A percentile compares a stretch with the other conserved stretches of the same genome.
phyloP scores from a whole-genome alignment of 1,140 invertebrate species.

The Anthonomus grandis region DNA sequence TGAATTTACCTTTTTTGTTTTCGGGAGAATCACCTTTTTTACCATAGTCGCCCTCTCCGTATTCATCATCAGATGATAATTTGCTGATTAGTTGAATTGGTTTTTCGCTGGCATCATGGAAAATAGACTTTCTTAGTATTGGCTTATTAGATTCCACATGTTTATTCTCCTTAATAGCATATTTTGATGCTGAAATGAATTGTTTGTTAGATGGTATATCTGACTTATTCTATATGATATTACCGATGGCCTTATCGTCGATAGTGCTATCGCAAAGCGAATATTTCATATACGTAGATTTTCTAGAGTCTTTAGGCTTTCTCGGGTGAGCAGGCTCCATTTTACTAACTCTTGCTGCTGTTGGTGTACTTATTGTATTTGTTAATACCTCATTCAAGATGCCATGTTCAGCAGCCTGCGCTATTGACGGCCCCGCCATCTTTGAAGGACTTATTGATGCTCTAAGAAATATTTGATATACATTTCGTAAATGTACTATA shows the following conservation, averaged over 20 bases:
- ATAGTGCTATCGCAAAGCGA: slow-evolving; percentile 1
- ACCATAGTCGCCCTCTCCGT: background rate
- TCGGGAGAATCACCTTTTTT: too few species aligned
- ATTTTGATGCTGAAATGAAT: background rate
- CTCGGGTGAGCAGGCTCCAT: background rate
- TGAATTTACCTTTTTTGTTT: too few species aligned
- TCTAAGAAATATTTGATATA: too few species aligned
- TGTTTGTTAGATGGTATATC: background rate
- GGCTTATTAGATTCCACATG: background rate
- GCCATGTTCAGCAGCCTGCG: background rate
- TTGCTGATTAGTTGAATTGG: background rate
- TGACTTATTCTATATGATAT: background rate
- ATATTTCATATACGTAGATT: background rate
- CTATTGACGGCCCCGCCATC: background rate
- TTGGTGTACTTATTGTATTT: background rate
- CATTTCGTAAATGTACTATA: too few species aligned
- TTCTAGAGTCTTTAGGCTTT: background rate
- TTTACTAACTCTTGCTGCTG: background rate
- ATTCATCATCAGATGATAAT: background rate
- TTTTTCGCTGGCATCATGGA: background rate
- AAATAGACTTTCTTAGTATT: background rate
- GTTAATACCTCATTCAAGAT: background rate
- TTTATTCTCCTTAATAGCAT: background rate
- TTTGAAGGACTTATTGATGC: too few species aligned
- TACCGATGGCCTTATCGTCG: slow-evolving; percentile 4